Base-by-base conservation (phyloP, 2,113 vertebrate species). In the Xyrauchen texanus region DNA sequence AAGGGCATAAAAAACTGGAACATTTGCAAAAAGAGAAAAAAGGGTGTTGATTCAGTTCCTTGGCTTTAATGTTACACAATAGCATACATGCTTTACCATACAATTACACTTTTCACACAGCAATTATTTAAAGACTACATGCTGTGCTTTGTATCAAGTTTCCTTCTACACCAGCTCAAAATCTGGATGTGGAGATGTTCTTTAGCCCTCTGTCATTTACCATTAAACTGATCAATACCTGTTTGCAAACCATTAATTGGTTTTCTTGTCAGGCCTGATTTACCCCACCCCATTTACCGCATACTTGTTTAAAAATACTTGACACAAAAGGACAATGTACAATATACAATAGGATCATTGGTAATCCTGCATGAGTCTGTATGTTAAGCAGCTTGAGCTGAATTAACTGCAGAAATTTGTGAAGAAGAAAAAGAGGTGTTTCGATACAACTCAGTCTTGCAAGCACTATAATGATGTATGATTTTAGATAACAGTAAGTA, bases 191-290 rank as follows among this genome's bases (percentile, higher is more conserved):
- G 45, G n/a, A 74, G 71, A 74, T 63, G 58, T n/a, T 15, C 58
- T 74, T 63, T n/a, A 63, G 45, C 11, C 68, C 53, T 61, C 58
- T 21, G 15, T 47, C 58, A 74, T 74, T 74, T 74, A 63, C 72
- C 16, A 74, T 74, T 51, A 42, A 74, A 63, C 49, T 15, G 63
- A 42, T 74, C 46, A 63, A 74, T n/a, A 74, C 16, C 16, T 42
- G 58, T 51, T 63, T 63, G 57, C 11, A 8, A 63, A 51, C 46
- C 15, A 7, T 63, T 34, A 34, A 34, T 34, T 34, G 21, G 21
- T 34, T 34, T 34, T 34, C 21, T 34, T 34, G 44, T 13, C 15
- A 47, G 9, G 71, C 71, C 51, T 61, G 11, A 7, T 61, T 73
- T 62, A 49, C 9, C 52, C 4, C 12, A 3, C 70, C 12, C 58